These are phyloP conservation scores for Paralichthys olivaceus DNA, from an alignment of 2,113 vertebrate species.

Conservation along the genomic window DNA sequence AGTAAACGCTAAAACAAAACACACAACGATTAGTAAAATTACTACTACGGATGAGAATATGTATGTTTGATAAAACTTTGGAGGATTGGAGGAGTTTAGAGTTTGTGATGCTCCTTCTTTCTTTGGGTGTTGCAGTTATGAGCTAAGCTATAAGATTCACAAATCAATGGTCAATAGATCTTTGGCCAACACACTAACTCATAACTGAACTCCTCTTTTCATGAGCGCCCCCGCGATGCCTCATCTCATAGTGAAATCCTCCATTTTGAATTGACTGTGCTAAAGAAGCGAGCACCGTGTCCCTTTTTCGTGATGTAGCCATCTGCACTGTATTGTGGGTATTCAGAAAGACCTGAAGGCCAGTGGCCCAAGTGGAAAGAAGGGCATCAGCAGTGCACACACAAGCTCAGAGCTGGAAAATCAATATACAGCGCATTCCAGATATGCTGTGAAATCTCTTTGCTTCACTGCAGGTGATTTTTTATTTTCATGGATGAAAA, in stretches of 20 bases:
- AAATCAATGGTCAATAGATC: slow-evolving; percentile 23
- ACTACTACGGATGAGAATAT: no score
- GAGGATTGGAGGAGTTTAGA: no score
- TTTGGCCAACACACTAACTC: slow-evolving; percentile 33
- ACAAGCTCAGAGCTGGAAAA: slow-evolving; percentile 48
- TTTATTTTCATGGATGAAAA: slow-evolving; percentile 41
- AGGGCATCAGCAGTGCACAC: slow-evolving; percentile 30
- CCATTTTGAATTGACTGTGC: slow-evolving; percentile 11
- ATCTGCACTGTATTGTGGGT: slow-evolving; percentile 46
- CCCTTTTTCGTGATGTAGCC: slow-evolving; percentile 38
- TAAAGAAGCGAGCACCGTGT: slow-evolving; percentile 41
- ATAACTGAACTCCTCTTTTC: slow-evolving; percentile 19
- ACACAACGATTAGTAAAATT: no score
- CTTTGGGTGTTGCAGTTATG: background rate
- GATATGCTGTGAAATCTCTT: slow-evolving; percentile 44
- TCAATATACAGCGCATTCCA: slow-evolving; percentile 44
- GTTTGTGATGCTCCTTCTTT: background rate
- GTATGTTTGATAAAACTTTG: no score
- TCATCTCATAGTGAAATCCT: slow-evolving; percentile 35
- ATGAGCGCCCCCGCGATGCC: slow-evolving; percentile 16
- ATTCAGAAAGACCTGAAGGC: slow-evolving; percentile 42
- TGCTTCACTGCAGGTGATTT: slow-evolving; percentile 37
- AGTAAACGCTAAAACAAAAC: no score
- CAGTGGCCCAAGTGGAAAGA: slow-evolving; percentile 27
- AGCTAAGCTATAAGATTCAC: background rate